Evolutionary conservation across 2,797 vertebrate genomes (phyloP).

Genomic region (Trachurus trachurus): DNA sequence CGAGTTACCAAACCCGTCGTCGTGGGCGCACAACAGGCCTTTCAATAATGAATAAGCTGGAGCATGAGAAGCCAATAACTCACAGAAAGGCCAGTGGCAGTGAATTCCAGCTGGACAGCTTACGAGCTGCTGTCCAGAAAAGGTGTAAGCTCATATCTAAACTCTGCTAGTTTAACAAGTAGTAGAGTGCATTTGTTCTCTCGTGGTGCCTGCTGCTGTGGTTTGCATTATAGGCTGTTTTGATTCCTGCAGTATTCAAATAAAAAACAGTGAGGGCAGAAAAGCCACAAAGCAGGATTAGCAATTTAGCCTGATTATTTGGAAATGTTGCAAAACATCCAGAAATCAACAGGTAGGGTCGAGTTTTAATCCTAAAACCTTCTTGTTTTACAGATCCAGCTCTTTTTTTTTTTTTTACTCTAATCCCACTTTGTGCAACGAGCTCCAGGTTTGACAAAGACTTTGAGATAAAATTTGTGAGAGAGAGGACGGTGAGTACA

Average conservation of each 20-base stretch:
- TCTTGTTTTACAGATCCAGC: slow-evolving; percentile 16
- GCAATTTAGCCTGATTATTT: slow-evolving; percentile 19
- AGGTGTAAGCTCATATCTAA: slow-evolving; percentile 59
- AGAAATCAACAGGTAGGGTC: slow-evolving; percentile 33
- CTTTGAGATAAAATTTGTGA: slow-evolving; percentile 9
- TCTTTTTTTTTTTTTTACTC: background rate
- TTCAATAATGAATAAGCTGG: slow-evolving; percentile 72
- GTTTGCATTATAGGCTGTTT: slow-evolving; percentile 34
- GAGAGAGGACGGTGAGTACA: background rate
- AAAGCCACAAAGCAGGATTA: slow-evolving; percentile 42
- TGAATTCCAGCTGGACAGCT: slow-evolving; percentile 57
- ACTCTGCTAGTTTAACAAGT: slow-evolving; percentile 38
- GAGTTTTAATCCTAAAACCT: slow-evolving; percentile 20
- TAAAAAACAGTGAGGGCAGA: slow-evolving; percentile 14
- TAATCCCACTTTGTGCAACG: slow-evolving; percentile 25
- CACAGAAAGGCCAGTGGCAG: slow-evolving; percentile 45
- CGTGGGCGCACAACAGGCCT: slow-evolving; percentile 57
- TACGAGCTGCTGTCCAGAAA: slow-evolving; percentile 45
- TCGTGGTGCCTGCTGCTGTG: slow-evolving; percentile 21
- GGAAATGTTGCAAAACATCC: slow-evolving; percentile 30
- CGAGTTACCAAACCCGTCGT: slow-evolving; percentile 69
- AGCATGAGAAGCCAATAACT: slow-evolving; percentile 62
- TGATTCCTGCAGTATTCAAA: slow-evolving; percentile 27
- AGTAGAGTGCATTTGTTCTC: slow-evolving; percentile 40
- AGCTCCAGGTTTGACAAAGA: background rate